Conservation (phyloP, 2,113 vertebrate species). For the Anguilla japonica region DNA sequence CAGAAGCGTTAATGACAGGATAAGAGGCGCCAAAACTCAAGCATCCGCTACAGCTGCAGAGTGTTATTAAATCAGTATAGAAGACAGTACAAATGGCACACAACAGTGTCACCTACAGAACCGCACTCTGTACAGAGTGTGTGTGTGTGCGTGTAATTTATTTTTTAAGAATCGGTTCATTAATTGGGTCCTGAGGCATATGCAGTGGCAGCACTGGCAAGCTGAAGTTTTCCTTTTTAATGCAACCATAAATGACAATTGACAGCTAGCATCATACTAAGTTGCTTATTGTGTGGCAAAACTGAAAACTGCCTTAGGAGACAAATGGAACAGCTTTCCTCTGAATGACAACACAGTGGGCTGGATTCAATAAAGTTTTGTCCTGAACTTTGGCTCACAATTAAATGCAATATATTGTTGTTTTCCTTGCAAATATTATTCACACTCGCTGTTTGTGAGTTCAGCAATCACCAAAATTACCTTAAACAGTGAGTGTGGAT, state of each 20-base stretch:
- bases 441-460: too few relatives aligned
- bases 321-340: background rate
- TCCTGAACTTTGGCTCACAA: background rate
- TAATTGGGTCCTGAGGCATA: background rate
- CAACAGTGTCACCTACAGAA: too few relatives aligned
- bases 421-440: background rate
- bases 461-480: too few relatives aligned
- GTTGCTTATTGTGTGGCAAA: background rate
- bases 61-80: too few relatives aligned
- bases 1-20: background rate
- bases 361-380: background rate
- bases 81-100: too few relatives aligned
- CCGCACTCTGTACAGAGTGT: too few relatives aligned
- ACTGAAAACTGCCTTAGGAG: background rate
- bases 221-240: background rate
- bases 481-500: background rate
- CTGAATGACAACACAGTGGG: background rate
- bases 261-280: background rate
- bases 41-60: background rate
- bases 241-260: background rate
- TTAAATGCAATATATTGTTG: background rate
- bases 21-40: background rate
- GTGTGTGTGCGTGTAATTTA: too few relatives aligned
- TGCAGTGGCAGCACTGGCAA: background rate
- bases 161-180: too few relatives aligned